phyloP scores from a whole-genome alignment of 2,113 vertebrate genomes.

The Sitta europaea region DNA sequence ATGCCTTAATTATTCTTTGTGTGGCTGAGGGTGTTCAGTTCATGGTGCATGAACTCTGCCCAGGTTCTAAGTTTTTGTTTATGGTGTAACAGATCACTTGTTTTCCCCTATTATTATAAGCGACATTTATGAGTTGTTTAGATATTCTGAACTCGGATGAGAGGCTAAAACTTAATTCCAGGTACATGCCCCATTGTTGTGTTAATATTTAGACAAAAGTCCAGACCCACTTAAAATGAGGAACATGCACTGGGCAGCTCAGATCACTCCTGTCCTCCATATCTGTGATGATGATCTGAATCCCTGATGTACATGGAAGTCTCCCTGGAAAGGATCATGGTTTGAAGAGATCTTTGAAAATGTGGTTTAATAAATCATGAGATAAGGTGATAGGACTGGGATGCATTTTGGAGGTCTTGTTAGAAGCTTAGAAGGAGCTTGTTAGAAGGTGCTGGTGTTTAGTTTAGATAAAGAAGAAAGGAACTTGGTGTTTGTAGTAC shows the following conservation, averaged over 20 bases:
- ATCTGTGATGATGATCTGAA: not conserved
- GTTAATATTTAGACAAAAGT: not conserved
- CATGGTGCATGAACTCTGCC: accelerated
- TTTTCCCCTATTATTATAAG: not conserved
- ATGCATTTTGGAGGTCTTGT: not conserved
- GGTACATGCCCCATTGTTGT: not conserved
- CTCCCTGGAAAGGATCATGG: not conserved
- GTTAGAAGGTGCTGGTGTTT: not conserved
- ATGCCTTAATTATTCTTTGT: accelerated
- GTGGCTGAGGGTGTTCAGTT: not conserved
- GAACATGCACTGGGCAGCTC: accelerated
- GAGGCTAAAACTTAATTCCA: not conserved
- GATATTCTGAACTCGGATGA: not conserved
- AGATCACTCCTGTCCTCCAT: not conserved
- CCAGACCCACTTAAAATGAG: not conserved
- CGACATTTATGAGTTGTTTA: not conserved
- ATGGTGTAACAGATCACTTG: accelerated
- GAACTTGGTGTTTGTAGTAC: not conserved
- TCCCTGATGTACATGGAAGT: not conserved
- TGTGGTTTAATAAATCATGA: not conserved
- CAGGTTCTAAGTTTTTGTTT: not conserved
- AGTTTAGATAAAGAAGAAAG: not conserved
- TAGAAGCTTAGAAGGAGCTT: no score
- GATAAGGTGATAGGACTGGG: not conserved
- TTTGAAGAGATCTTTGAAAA: not conserved